A percentile compares a stretch with the other conserved stretches of the same genome.
Conservation (phyloP, 2,113 vertebrate species). For the Lethenteron camtschaticum region DNA sequence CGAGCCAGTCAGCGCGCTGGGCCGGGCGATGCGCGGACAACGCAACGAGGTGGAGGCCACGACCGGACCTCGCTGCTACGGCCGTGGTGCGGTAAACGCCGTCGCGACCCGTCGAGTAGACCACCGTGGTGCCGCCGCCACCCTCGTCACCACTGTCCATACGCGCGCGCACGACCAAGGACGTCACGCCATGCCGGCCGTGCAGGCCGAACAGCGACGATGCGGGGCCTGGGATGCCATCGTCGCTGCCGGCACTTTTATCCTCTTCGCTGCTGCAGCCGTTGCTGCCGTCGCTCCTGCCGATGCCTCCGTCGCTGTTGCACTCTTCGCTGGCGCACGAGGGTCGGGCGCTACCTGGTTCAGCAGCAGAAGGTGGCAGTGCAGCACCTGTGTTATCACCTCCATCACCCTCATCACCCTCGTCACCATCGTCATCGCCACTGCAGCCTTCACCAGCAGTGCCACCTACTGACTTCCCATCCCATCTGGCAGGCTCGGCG, state of each 20-base stretch:
- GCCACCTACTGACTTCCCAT: too few relatives aligned
- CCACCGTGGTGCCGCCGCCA: slow-evolving; percentile 16
- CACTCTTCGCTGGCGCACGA: too few relatives aligned
- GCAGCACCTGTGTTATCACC: background rate
- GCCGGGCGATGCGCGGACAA: slow-evolving; percentile 15
- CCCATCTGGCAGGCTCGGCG: background rate
- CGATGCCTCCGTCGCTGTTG: background rate
- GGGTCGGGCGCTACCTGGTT: too few relatives aligned
- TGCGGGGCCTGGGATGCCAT: slow-evolving; percentile 16
- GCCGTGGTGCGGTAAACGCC: slow-evolving; percentile 44
- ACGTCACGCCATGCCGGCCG: slow-evolving; percentile 67
- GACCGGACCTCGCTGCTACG: slow-evolving; percentile 13
- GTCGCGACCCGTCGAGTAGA: slow-evolving; percentile 69
- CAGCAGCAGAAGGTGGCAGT: background rate
- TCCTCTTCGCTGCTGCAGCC: background rate
- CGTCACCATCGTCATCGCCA: background rate
- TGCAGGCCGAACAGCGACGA: slow-evolving; percentile 48
- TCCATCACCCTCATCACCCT: background rate
- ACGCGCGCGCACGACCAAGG: slow-evolving; percentile 23
- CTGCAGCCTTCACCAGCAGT: background rate
- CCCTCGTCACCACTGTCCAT: background rate
- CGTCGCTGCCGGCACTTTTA: too few relatives aligned
- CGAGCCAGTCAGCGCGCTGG: slow-evolving; percentile 67
- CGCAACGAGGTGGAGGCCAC: slow-evolving; percentile 31
- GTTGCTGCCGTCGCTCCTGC: rapidly evolving